Percentiles rank a stretch among this genome's conserved stretches.
Evolutionary conservation across 2,888 invertebrate genomes (phyloP).

Genomic region (Lingula anatina): DNA sequence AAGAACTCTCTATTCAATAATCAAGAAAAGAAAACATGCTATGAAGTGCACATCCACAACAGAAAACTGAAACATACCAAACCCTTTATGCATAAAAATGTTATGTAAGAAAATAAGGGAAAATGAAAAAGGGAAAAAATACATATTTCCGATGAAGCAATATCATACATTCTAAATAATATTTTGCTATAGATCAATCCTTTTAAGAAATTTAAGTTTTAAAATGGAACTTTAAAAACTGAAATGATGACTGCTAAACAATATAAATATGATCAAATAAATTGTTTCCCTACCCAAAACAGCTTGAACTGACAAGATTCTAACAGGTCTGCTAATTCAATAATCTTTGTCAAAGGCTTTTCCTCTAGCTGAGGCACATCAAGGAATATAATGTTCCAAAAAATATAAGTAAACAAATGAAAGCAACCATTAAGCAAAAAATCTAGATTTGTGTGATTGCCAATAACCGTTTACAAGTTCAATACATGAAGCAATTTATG

Average conservation of each 20-base stretch:
- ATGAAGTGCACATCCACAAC: not conserved
- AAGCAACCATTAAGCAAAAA: no score
- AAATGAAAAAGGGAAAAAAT: not conserved
- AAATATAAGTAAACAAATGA: not conserved
- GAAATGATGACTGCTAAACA: not conserved
- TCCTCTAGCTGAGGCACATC: slow-evolving; percentile 58
- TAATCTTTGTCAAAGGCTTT: slow-evolving; percentile 80
- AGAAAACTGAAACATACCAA: not conserved
- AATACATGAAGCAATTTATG: no score
- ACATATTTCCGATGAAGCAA: not conserved
- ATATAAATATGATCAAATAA: not conserved
- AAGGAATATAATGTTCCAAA: not conserved
- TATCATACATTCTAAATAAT: not conserved
- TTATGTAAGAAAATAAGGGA: not conserved
- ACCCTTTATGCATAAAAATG: not conserved
- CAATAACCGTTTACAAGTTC: no score
- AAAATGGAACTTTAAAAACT: not conserved
- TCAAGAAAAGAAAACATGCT: slow-evolving; percentile 6
- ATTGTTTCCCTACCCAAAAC: slow-evolving; percentile 68
- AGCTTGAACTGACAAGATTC: slow-evolving; percentile 89
- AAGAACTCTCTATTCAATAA: slow-evolving; percentile 48
- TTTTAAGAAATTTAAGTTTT: not conserved
- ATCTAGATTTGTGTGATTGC: no score
- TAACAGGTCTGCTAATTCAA: slow-evolving; percentile 81
- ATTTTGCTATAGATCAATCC: not conserved